A percentile compares a stretch with the other conserved stretches of the same genome.
phyloP scores from a whole-genome alignment of 2,888 invertebrate species.

The Charanyca ferruginea region DNA sequence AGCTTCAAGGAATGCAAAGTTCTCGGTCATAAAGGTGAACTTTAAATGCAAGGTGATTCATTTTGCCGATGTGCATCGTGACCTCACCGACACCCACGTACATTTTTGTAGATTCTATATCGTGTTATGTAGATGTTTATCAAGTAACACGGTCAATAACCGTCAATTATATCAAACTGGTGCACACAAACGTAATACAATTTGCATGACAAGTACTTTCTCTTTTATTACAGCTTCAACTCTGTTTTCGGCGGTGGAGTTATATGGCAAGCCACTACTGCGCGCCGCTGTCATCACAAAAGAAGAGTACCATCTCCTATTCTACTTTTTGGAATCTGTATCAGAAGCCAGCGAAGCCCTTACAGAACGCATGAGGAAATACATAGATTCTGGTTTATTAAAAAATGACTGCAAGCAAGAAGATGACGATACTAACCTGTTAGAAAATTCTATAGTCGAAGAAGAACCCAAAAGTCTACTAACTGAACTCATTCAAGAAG shows the following conservation, averaged over 20 bases:
- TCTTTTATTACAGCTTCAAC: slow-evolving; percentile 88
- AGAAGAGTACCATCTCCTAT: slow-evolving; percentile 90
- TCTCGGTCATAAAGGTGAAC: slow-evolving; percentile 79
- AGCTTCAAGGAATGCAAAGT: slow-evolving; percentile 68
- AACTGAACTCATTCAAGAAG: slow-evolving; percentile 87
- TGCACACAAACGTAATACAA: slow-evolving; percentile 61
- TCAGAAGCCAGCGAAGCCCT: slow-evolving; percentile 88
- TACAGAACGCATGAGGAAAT: slow-evolving; percentile 88
- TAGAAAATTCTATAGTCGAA: slow-evolving; percentile 71
- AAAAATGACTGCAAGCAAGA: slow-evolving; percentile 74
- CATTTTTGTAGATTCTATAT: slow-evolving; percentile 63
- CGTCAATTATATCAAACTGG: slow-evolving; percentile 60
- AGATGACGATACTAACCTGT: slow-evolving; percentile 70
- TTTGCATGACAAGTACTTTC: slow-evolving; percentile 68
- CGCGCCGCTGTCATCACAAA: slow-evolving; percentile 88
- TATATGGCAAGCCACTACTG: slow-evolving; percentile 92
- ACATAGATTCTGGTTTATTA: slow-evolving; percentile 88
- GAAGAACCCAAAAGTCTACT: slow-evolving; percentile 84
- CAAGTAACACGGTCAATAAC: slow-evolving; percentile 63
- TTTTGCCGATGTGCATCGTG: slow-evolving; percentile 71
- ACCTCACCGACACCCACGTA: slow-evolving; percentile 76
- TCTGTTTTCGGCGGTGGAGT: slow-evolving; percentile 92
- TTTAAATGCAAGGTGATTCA: slow-evolving; percentile 82
- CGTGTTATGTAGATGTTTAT: slow-evolving; percentile 63
- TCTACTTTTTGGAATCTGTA: slow-evolving; percentile 89